Percentiles rank a stretch among this genome's conserved stretches.
Conservation (phyloP, 2,797 vertebrate genomes). For the Notolabrus celidotus region DNA sequence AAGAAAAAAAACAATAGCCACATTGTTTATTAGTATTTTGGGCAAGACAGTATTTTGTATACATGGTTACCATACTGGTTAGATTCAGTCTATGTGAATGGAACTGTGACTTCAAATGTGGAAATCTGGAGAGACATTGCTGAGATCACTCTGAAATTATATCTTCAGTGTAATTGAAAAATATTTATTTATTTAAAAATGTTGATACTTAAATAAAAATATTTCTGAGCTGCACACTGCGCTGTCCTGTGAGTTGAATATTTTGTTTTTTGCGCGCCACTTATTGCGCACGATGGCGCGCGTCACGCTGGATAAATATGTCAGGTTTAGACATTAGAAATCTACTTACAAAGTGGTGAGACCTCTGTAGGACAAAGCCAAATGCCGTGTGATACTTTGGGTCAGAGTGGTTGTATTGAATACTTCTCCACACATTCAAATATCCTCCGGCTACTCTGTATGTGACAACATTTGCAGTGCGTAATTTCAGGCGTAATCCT, state of each 20-base stretch:
- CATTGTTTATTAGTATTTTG: constrained; percentile 77
- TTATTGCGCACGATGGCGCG: constrained; percentile 45
- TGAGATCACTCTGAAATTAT: constrained; percentile 82
- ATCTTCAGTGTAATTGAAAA: constrained; percentile 86
- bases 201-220: constrained; percentile 87
- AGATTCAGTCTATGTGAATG: constrained; percentile 78
- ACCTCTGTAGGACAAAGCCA: neutral
- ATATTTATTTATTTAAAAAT: constrained; percentile 99
- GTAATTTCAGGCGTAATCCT: neutral
- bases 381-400: neutral
- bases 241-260: constrained; percentile 59
- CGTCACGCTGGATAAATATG: neutral
- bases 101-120: constrained; percentile 67
- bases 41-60: constrained; percentile 78
- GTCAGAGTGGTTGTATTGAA: neutral
- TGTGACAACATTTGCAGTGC: neutral
- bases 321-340: neutral
- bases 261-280: constrained; percentile 55
- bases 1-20: constrained; percentile 54
- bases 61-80: constrained; percentile 72
- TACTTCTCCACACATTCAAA: neutral
- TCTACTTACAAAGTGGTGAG: neutral
- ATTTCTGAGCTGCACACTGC: constrained; percentile 80
- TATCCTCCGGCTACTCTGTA: neutral
- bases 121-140: constrained; percentile 52